Percentiles rank a stretch among this genome's conserved stretches.
Conservation (phyloP, 2,797 vertebrate species). For the Chromobotia macracanthus region DNA sequence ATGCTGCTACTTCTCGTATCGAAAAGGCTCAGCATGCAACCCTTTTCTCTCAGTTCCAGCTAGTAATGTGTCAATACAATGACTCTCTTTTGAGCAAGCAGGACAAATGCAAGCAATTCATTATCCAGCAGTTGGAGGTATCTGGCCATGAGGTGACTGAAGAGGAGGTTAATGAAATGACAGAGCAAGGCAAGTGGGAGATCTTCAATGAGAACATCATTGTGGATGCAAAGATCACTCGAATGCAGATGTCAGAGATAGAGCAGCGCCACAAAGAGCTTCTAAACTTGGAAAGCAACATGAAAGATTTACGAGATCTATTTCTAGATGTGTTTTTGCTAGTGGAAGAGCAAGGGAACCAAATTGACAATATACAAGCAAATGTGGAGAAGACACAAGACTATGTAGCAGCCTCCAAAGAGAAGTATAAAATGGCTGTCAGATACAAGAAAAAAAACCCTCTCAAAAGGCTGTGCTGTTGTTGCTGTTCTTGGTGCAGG, state of each 20-base stretch:
- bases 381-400: constrained; percentile 85
- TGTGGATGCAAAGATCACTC: constrained; percentile 88
- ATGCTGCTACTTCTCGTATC: constrained; percentile 80
- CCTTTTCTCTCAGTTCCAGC: constrained; percentile 81
- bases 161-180: constrained; percentile 89
- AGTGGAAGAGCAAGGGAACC: constrained; percentile 88
- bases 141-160: constrained; percentile 86
- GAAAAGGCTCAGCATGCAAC: constrained; percentile 82
- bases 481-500: constrained; percentile 86
- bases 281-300: constrained; percentile 87
- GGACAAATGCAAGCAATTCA: constrained; percentile 90
- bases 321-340: constrained; percentile 89
- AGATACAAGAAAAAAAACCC: constrained; percentile 88
- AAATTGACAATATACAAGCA: constrained; percentile 89
- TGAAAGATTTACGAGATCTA: constrained; percentile 89
- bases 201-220: constrained; percentile 94
- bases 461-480: constrained; percentile 85
- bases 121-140: constrained; percentile 90
- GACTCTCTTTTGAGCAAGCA: constrained; percentile 86
- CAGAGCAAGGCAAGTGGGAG: constrained; percentile 91
- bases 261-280: constrained; percentile 93
- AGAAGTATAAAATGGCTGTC: constrained; percentile 88
- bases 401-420: constrained; percentile 80
- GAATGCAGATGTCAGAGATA: constrained; percentile 89
- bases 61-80: constrained; percentile 87